Percentiles rank a stretch among this genome's conserved stretches.
phyloP scores from a whole-genome alignment of 1,140 invertebrate species.

The Drosophila gunungcola region DNA sequence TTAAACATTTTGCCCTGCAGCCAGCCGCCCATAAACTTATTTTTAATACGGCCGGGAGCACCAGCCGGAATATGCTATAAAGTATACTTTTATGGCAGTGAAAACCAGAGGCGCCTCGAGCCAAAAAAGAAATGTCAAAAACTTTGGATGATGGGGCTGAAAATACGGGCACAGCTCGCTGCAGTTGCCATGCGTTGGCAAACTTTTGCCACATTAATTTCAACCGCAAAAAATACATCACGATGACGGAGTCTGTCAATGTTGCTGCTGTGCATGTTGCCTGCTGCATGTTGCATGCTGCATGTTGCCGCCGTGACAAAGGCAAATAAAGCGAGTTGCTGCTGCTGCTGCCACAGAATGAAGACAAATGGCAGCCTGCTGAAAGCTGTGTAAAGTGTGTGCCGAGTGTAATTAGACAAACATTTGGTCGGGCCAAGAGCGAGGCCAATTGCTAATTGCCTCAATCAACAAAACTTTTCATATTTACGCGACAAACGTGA shows the following conservation, averaged over 20 bases:
- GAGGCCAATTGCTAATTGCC: conserved; percentile 77
- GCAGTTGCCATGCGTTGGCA: conserved; percentile 51
- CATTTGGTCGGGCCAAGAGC: conserved; percentile 66
- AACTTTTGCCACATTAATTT: conserved; percentile 80
- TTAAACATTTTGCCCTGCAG: conserved; percentile 64
- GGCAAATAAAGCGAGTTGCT: conserved; percentile 65
- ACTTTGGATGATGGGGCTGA: conserved; percentile 1
- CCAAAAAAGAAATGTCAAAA: conserved; percentile 55
- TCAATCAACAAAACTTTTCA: conserved; percentile 71
- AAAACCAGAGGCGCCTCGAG: conserved; percentile 54
- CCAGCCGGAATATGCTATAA: conserved; percentile 65
- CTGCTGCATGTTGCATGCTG: conserved; percentile 27
- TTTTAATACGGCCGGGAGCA: conserved; percentile 51
- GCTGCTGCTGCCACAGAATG: conserved; percentile 61
- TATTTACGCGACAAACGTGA: conserved; percentile 42
- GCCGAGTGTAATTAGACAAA: conserved; percentile 77
- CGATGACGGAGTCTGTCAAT: conserved; percentile 59
- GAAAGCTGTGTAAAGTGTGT: conserved; percentile 79
- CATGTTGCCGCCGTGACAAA: conserved; percentile 68
- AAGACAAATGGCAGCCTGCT: conserved; percentile 78
- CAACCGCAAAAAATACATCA: conserved; percentile 41
- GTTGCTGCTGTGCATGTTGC: conserved; percentile 49
- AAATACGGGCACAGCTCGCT: conserved; percentile 5
- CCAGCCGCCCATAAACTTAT: conserved; percentile 55
- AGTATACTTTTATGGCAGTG: conserved; percentile 70